These are phyloP conservation scores for Hetaerina titia DNA, from an alignment of 2,888 invertebrate species.

Conservation along the genomic window DNA sequence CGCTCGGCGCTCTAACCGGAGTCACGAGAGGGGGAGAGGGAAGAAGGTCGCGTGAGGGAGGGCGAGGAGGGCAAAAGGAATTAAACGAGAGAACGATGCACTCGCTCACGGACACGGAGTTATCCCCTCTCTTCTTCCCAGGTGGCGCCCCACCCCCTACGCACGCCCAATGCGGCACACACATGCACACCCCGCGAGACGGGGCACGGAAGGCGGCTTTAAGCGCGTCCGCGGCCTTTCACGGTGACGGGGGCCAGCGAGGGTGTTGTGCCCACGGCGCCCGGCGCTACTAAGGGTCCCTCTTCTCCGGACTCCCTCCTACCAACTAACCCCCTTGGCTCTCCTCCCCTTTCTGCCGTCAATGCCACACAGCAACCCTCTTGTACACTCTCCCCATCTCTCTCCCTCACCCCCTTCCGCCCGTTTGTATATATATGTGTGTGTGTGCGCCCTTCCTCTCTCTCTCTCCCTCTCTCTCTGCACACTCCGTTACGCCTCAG, in stretches of 20 bases:
- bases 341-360: constrained; percentile 39
- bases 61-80: neutral
- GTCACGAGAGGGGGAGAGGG: neutral
- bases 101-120: constrained; percentile 1
- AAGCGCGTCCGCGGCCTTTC: neutral
- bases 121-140: constrained; percentile 11
- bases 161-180: neutral
- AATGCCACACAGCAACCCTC: constrained; percentile 39
- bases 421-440: neutral
- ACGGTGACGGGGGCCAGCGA: neutral
- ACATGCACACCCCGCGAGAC: neutral
- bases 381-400: constrained; percentile 39
- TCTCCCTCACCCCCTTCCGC: neutral
- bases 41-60: constrained; percentile 33
- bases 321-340: neutral
- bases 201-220: constrained; percentile 2
- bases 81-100: constrained; percentile 30
- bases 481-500: constrained; percentile 66
- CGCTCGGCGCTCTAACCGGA: neutral
- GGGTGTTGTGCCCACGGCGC: constrained; percentile 49
- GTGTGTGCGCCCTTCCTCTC: neutral
- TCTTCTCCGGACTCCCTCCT: neutral
- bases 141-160: neutral
- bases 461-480: constrained; percentile 12
- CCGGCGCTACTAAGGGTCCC: constrained; percentile 60